Percentiles rank a stretch among this genome's conserved stretches.
Evolutionary conservation across 1,140 invertebrate species (phyloP).

Genomic region (Drosophila sulfurigaster): DNA sequence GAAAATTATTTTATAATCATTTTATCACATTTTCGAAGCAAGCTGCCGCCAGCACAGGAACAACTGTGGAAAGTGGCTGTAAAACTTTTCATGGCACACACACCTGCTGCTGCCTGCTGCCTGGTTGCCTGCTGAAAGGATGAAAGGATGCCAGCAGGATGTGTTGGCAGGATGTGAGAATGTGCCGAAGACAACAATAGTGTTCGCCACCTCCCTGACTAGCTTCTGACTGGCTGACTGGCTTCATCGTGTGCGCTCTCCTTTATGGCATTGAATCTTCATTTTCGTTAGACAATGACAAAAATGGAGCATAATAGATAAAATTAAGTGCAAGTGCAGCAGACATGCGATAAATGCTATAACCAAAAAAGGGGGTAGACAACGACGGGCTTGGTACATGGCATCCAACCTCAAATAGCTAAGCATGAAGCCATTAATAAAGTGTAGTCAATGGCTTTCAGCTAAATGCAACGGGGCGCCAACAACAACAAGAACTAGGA

Average conservation of each 20-base stretch:
- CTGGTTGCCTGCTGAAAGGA: conserved; percentile 2
- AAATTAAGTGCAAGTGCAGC: conserved; percentile 82
- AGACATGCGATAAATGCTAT: conserved; percentile 49
- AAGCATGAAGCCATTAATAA: conserved; percentile 74
- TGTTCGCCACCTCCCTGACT: conserved; percentile 2
- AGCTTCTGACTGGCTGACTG: neutral
- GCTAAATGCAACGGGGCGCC: conserved; percentile 30
- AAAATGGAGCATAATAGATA: conserved; percentile 78
- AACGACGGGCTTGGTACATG: neutral
- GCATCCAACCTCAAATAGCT: conserved; percentile 22
- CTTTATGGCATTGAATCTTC: conserved; percentile 78
- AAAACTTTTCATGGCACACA: conserved; percentile 58
- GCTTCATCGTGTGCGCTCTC: neutral
- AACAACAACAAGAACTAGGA: conserved; percentile 12
- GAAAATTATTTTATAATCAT: conserved; percentile 83
- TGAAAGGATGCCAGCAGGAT: neutral
- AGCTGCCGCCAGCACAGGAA: conserved; percentile 48
- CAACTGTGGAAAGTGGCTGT: conserved; percentile 31
- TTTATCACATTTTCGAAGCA: conserved; percentile 77
- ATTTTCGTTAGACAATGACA: conserved; percentile 79
- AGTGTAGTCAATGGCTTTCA: conserved; percentile 71
- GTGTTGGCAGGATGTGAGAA: conserved; percentile 4
- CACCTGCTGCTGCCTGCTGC: conserved; percentile 62
- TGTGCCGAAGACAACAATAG: conserved; percentile 37
- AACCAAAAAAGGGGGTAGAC: neutral